Percentiles rank a stretch among this genome's conserved stretches.
phyloP scores from a whole-genome alignment of 92 coral and sea anemone genomes.

The Nematostella vectensis region DNA sequence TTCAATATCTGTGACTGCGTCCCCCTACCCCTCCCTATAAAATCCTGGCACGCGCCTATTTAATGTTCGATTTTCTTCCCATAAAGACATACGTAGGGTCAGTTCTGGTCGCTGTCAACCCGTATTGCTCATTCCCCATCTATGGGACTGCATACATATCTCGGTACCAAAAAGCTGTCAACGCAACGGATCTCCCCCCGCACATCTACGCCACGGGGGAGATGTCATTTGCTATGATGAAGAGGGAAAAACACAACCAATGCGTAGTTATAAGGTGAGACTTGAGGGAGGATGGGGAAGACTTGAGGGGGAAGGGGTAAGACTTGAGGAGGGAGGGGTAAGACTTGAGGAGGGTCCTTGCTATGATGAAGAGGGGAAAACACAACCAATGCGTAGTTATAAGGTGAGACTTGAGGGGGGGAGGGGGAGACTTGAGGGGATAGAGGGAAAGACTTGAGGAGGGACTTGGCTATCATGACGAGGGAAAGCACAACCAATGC shows the following conservation, averaged over 20 bases:
- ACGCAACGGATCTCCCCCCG: conserved; percentile 55
- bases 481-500: conserved; percentile 74
- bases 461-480: conserved; percentile 70
- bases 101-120: conserved; percentile 86
- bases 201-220: conserved; percentile 85
- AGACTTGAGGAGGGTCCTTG: conserved; percentile 69
- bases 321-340: too few relatives aligned
- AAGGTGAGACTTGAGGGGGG: too few relatives aligned
- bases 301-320: too few relatives aligned
- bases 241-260: conserved; percentile 69
- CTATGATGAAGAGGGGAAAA: conserved; percentile 69
- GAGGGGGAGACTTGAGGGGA: too few relatives aligned
- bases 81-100: conserved; percentile 93
- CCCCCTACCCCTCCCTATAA: not conserved
- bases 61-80: conserved; percentile 1
- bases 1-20: too few relatives aligned
- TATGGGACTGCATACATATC: conserved; percentile 51
- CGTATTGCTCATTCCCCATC: conserved; percentile 64
- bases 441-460: too few relatives aligned
- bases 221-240: conserved; percentile 72
- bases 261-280: conserved; percentile 77
- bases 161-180: conserved; percentile 46
- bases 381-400: conserved; percentile 80
- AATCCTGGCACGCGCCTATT: too few relatives aligned
- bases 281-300: too few relatives aligned